These are phyloP conservation scores for Plagiodera versicolora DNA, from an alignment of 2,888 invertebrate species.

Conservation along the genomic window DNA sequence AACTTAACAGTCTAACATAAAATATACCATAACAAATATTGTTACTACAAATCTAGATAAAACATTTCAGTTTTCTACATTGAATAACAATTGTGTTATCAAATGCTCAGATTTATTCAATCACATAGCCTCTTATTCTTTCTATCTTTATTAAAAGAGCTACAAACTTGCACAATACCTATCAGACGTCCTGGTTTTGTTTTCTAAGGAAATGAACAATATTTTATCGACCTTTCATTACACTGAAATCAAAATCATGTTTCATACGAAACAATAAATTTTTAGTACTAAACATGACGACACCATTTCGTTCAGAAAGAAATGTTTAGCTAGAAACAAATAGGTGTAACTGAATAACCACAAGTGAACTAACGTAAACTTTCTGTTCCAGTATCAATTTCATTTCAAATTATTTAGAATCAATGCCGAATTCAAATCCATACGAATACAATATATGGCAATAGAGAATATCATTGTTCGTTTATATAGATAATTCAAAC, in stretches of 20 bases:
- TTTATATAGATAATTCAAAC: background rate
- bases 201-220: too few relatives aligned
- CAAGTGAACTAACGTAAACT: too few relatives aligned
- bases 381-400: too few relatives aligned
- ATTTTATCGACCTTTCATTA: slow-evolving; percentile 2
- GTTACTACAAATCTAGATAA: slow-evolving; percentile 22
- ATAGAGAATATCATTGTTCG: background rate
- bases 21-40: slow-evolving; percentile 29
- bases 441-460: slow-evolving; percentile 12
- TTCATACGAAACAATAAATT: too few relatives aligned
- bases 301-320: too few relatives aligned
- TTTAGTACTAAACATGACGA: too few relatives aligned
- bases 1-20: slow-evolving; percentile 34
- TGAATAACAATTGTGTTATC: slow-evolving; percentile 17
- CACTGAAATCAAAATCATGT: too few relatives aligned
- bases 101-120: slow-evolving; percentile 2
- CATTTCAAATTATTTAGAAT: too few relatives aligned
- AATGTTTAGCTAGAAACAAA: too few relatives aligned
- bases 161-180: background rate
- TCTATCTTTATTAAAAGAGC: background rate
- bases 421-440: too few relatives aligned
- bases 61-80: background rate
- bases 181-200: background rate
- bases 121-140: slow-evolving; percentile 13
- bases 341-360: too few relatives aligned